phyloP scores from a whole-genome alignment of 2,797 vertebrate genomes.

The Cheirogaleus major region DNA sequence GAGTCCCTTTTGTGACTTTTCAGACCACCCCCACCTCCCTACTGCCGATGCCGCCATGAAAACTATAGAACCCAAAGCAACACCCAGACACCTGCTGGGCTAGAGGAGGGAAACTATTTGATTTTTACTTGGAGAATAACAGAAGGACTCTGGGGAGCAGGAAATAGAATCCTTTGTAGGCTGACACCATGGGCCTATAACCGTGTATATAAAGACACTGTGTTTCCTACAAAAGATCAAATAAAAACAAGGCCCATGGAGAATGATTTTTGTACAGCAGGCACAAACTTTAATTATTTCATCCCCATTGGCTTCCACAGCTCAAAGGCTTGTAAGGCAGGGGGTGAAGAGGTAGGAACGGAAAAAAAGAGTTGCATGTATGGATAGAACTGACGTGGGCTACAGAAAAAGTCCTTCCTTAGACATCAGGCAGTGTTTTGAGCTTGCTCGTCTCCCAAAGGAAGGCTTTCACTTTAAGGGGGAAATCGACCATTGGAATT shows the following conservation, averaged over 20 bases:
- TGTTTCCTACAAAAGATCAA: constrained; percentile 34
- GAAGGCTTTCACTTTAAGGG: neutral
- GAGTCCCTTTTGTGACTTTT: neutral
- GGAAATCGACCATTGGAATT: neutral
- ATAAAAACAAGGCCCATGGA: neutral
- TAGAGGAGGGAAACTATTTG: neutral
- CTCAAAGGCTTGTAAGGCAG: neutral
- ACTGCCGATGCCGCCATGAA: neutral
- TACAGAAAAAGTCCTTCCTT: neutral
- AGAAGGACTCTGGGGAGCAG: neutral
- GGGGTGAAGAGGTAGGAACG: neutral
- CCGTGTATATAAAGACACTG: neutral
- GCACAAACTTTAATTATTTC: constrained; percentile 11
- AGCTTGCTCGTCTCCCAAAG: neutral
- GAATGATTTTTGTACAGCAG: neutral
- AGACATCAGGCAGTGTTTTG: neutral
- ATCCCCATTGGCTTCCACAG: neutral
- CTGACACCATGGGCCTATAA: neutral
- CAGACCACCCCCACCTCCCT: neutral
- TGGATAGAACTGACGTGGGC: neutral
- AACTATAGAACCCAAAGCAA: neutral
- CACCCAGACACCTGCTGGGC: neutral
- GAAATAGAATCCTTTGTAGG: neutral
- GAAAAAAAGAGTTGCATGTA: neutral
- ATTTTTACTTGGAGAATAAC: neutral